Percentiles rank a stretch among this genome's conserved stretches.
Evolutionary conservation across 2,797 vertebrate species (phyloP).

Genomic region (Platyrinchus mystaceus): DNA sequence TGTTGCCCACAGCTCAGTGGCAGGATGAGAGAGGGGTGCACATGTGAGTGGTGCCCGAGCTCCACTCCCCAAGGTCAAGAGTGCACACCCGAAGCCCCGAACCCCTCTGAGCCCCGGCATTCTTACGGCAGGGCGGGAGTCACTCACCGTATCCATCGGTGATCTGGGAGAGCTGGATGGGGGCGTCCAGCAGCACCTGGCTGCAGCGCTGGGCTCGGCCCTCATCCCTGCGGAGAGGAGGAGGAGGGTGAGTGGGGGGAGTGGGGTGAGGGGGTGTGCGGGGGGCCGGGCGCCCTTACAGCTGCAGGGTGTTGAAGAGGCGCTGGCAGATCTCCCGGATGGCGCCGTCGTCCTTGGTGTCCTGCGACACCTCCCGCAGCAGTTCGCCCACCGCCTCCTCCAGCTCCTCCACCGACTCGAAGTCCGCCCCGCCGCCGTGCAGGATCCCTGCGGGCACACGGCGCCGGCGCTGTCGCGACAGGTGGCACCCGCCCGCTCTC

Average conservation of each 20-base stretch:
- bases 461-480: not conserved
- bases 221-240: slow-evolving; percentile 52
- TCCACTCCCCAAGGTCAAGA: not conserved
- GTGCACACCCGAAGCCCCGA: fast-evolving
- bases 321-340: slow-evolving; percentile 89
- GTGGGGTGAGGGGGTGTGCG: not conserved
- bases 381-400: slow-evolving; percentile 92
- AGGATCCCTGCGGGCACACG: slow-evolving; percentile 80
- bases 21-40: not conserved
- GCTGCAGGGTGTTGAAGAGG: slow-evolving; percentile 87
- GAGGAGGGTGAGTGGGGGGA: not conserved
- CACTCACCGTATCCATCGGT: slow-evolving; percentile 81
- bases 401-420: slow-evolving; percentile 93
- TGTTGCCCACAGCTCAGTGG: not conserved
- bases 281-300: not conserved
- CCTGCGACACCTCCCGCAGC: slow-evolving; percentile 88
- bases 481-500: not conserved
- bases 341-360: slow-evolving; percentile 89
- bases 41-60: not conserved
- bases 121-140: fast-evolving
- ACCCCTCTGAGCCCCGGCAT: not conserved
- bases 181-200: slow-evolving; percentile 87
- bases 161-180: slow-evolving; percentile 90
- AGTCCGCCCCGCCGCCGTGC: slow-evolving; percentile 86
- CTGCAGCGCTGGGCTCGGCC: slow-evolving; percentile 67